These are phyloP conservation scores for Varanus komodoensis DNA, from an alignment of 2,113 vertebrate genomes.

Conservation along the genomic window DNA sequence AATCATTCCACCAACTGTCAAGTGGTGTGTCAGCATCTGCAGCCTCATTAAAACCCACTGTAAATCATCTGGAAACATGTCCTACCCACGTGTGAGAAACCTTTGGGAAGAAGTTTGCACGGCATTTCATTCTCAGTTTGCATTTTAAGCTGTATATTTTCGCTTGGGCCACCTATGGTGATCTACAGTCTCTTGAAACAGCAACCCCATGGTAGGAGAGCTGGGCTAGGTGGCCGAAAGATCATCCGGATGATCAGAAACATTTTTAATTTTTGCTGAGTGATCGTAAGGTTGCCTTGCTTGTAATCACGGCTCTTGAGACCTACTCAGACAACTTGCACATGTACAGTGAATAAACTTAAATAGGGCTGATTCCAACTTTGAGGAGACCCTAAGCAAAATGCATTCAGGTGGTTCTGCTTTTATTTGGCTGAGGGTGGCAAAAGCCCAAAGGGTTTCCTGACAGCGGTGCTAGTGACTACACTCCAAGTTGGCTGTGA, in stretches of 20 bases:
- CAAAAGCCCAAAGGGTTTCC: too few species aligned
- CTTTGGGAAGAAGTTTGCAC: background rate
- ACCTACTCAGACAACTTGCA: too few species aligned
- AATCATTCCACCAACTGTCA: constrained; percentile 10
- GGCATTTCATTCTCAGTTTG: background rate
- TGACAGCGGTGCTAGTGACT: too few species aligned
- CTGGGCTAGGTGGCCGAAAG: background rate
- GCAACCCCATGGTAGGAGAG: background rate
- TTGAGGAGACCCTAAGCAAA: too few species aligned
- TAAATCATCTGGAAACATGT: constrained; percentile 5
- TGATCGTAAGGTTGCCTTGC: background rate
- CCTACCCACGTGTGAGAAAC: background rate
- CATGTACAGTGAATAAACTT: too few species aligned
- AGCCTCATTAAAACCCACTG: background rate
- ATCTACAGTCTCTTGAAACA: background rate
- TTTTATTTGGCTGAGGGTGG: too few species aligned
- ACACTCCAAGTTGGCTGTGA: too few species aligned
- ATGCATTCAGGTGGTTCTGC: too few species aligned
- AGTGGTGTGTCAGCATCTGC: background rate
- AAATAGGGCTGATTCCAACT: too few species aligned
- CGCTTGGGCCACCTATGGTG: background rate
- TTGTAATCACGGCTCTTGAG: too few species aligned
- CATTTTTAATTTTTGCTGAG: too few species aligned
- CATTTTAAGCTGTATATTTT: background rate
- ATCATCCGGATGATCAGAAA: background rate